Percentiles rank a stretch among this genome's conserved stretches.
Evolutionary conservation across 2,113 vertebrate species (phyloP).

Genomic region (Centrocercus urophasianus): DNA sequence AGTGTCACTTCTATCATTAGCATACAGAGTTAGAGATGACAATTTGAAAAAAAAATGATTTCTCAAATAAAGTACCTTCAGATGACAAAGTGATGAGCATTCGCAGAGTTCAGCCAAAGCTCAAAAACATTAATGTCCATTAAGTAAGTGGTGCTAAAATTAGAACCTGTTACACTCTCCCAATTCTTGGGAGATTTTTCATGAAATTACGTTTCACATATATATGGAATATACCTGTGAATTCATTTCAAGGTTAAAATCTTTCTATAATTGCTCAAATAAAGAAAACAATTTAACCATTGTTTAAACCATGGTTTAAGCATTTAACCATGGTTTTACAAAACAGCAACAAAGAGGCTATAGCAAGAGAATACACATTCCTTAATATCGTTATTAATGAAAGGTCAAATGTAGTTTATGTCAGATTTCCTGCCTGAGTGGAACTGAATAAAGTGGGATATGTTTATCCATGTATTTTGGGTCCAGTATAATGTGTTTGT

Average conservation of each 20-base stretch:
- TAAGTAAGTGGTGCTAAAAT: not conserved
- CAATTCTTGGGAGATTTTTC: not conserved
- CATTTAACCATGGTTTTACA: not conserved
- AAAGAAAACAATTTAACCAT: not conserved
- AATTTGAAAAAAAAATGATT: not conserved
- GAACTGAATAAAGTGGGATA: not conserved
- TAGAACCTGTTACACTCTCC: not conserved
- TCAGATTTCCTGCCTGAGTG: not conserved
- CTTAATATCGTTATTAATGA: constrained; percentile 29
- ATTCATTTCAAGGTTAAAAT: not conserved
- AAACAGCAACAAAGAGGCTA: not conserved
- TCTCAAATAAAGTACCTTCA: not conserved
- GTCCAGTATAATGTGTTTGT: not conserved
- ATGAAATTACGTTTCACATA: not conserved
- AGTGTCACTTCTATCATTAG: not conserved
- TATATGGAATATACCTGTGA: not conserved
- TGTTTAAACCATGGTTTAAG: no score
- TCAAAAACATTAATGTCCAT: not conserved
- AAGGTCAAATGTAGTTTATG: constrained; percentile 38
- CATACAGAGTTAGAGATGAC: not conserved
- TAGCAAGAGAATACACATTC: not conserved
- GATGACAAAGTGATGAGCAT: not conserved
- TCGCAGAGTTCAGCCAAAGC: not conserved
- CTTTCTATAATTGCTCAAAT: not conserved
- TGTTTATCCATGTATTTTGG: not conserved